These are phyloP conservation scores for Nemoura dubitans DNA, from an alignment of 2,888 invertebrate genomes.

Conservation along the genomic window DNA sequence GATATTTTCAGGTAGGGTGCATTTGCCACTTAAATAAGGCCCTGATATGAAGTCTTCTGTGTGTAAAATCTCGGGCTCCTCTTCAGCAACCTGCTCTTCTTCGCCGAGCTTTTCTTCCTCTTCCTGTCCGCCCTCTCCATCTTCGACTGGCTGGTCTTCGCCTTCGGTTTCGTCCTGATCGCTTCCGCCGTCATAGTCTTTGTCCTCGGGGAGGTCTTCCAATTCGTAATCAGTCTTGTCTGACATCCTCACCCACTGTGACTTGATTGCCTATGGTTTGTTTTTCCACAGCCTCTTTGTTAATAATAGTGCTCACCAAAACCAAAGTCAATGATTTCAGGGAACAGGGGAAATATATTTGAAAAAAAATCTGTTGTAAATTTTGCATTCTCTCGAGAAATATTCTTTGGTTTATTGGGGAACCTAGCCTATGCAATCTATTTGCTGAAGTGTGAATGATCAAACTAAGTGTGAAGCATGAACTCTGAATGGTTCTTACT, in stretches of 20 bases:
- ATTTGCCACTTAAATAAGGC: conserved; percentile 63
- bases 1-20: conserved; percentile 67
- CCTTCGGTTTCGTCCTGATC: not conserved
- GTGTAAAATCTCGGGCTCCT: conserved; percentile 55
- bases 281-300: conserved; percentile 27
- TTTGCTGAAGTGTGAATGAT: no score
- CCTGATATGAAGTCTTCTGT: conserved; percentile 67
- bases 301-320: not conserved
- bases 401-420: no score
- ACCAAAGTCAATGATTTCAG: not conserved
- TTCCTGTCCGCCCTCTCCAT: conserved; percentile 48
- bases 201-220: not conserved
- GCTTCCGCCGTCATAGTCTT: not conserved
- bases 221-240: conserved; percentile 10
- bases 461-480: no score
- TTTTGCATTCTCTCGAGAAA: no score
- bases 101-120: conserved; percentile 46
- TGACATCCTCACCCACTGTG: not conserved
- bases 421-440: no score
- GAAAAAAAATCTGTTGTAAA: no score
- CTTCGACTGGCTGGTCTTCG: conserved; percentile 37
- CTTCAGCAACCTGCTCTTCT: conserved; percentile 52
- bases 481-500: no score
- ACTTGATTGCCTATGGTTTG: conserved; percentile 31
- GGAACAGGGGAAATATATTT: no score